Evolutionary conservation across 2,888 invertebrate species (phyloP).

Genomic region (Neuroscelio doddi): DNA sequence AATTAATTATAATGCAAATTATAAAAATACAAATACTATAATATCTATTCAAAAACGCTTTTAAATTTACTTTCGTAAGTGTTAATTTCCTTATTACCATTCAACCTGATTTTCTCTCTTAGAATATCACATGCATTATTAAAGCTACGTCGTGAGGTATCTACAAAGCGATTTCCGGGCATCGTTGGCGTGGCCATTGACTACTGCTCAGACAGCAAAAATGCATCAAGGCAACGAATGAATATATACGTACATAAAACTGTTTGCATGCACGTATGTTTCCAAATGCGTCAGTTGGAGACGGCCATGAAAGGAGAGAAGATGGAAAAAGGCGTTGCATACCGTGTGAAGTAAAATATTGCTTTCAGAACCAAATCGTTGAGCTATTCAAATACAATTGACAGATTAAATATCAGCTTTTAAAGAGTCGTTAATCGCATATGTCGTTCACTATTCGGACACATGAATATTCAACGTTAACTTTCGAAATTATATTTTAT

Average conservation of each 20-base stretch:
- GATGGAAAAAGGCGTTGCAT: slow-evolving; percentile 25
- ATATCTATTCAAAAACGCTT: no score
- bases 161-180: slow-evolving; percentile 38
- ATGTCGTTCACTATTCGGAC: no score
- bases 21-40: no score
- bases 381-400: background rate
- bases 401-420: no score
- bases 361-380: slow-evolving; percentile 21
- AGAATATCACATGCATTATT: slow-evolving; percentile 5
- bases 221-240: slow-evolving; percentile 59
- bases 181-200: slow-evolving; percentile 55
- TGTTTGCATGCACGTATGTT: slow-evolving; percentile 28
- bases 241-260: slow-evolving; percentile 14
- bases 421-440: no score
- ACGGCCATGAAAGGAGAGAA: slow-evolving; percentile 33
- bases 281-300: slow-evolving; percentile 28
- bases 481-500: no score
- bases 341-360: slow-evolving; percentile 35
- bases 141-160: slow-evolving; percentile 22
- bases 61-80: no score
- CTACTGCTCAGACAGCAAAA: slow-evolving; percentile 54
- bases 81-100: no score
- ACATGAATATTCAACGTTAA: no score
- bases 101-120: no score
- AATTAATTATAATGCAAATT: no score